These are phyloP conservation scores for Mythimna lalbum DNA, from an alignment of 2,888 invertebrate species.

Conservation along the genomic window DNA sequence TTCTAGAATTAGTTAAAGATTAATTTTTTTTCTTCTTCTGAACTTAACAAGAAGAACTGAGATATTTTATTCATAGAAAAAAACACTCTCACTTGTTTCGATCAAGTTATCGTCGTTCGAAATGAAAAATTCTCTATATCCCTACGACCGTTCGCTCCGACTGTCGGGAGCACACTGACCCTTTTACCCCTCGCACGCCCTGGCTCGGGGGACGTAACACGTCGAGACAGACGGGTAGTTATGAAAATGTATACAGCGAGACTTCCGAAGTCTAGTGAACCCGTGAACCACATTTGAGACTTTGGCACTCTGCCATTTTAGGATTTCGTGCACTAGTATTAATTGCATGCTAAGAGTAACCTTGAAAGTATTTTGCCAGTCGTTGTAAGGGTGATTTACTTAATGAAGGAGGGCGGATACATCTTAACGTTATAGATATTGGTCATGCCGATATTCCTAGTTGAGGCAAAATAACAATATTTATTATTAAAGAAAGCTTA, in stretches of 20 bases:
- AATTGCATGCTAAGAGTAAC: background rate
- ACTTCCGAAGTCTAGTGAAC: conserved; percentile 5
- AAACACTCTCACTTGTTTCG: background rate
- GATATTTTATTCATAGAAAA: background rate
- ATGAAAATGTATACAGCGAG: conserved; percentile 23
- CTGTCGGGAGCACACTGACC: conserved; percentile 43
- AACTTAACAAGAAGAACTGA: background rate
- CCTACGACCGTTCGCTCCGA: conserved; percentile 15
- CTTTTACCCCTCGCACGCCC: conserved; percentile 1
- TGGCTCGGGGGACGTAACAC: background rate
- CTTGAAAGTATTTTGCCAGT: background rate
- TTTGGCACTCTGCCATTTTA: background rate
- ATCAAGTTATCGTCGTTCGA: background rate
- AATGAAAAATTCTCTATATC: background rate
- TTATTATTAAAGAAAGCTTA: too few species aligned
- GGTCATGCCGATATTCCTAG: too few species aligned
- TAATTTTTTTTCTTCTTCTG: background rate
- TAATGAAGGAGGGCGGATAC: background rate
- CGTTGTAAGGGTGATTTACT: background rate
- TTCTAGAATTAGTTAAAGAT: background rate
- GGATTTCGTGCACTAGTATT: background rate
- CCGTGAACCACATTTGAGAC: background rate
- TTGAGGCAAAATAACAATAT: too few species aligned
- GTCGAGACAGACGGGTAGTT: conserved; percentile 11
- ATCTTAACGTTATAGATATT: too few species aligned